Evolutionary conservation across 2,888 invertebrate species (phyloP).

Genomic region (Auanema sp.): DNA sequence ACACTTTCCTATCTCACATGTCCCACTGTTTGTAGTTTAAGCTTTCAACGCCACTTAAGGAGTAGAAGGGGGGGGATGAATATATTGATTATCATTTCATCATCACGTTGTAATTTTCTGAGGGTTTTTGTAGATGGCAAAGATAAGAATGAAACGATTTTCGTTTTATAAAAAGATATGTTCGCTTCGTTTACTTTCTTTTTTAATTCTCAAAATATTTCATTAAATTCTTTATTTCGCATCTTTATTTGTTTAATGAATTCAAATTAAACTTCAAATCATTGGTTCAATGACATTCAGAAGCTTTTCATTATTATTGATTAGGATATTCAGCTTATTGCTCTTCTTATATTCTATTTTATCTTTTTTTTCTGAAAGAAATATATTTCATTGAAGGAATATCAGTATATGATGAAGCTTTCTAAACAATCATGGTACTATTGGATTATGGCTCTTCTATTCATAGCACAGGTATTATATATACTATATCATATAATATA

Average conservation of each 20-base stretch:
- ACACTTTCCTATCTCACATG: too few species aligned
- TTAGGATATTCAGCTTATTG: neutral
- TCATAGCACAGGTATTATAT: slow-evolving; percentile 14
- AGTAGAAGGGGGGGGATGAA: neutral
- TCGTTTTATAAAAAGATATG: neutral
- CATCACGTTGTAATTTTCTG: slow-evolving; percentile 10
- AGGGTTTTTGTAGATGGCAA: too few species aligned
- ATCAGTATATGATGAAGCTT: slow-evolving; percentile 19
- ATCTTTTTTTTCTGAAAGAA: too few species aligned
- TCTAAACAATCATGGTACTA: slow-evolving; percentile 19
- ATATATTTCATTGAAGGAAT: neutral
- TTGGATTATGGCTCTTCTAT: slow-evolving; percentile 15
- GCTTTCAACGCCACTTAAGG: too few species aligned
- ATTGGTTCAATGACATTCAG: too few species aligned
- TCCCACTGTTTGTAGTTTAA: too few species aligned
- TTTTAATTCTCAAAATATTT: too few species aligned
- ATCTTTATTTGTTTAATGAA: too few species aligned
- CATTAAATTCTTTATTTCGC: too few species aligned
- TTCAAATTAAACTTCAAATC: too few species aligned
- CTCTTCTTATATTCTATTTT: too few species aligned
- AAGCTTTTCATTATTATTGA: too few species aligned
- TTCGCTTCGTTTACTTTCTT: neutral
- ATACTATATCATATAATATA: neutral
- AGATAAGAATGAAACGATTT: neutral
- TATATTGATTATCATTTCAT: slow-evolving; percentile 18